A percentile compares a stretch with the other conserved stretches of the same genome.
These are phyloP conservation scores for Thripadectes ignobilis DNA, from an alignment of 2,797 vertebrate genomes.

Conservation along the genomic window DNA sequence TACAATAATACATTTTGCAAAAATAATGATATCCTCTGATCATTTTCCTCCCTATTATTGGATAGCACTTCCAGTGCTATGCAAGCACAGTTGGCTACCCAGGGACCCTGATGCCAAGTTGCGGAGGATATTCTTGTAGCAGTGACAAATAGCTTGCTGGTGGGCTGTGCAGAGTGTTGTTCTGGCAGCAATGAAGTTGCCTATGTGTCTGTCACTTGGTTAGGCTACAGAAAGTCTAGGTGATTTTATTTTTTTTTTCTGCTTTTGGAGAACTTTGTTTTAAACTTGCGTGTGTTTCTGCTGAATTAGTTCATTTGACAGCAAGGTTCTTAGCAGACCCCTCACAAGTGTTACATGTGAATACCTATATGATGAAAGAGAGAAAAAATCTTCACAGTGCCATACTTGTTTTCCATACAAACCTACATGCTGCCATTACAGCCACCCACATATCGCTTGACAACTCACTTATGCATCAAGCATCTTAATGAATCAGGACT, in stretches of 20 bases:
- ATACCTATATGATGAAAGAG: slow-evolving; percentile 73
- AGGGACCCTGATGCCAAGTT: slow-evolving; percentile 76
- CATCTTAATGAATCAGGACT: slow-evolving; percentile 77
- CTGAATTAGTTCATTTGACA: slow-evolving; percentile 65
- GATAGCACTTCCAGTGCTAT: slow-evolving; percentile 54
- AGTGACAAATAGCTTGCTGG: slow-evolving; percentile 78
- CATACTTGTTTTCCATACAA: slow-evolving; percentile 84
- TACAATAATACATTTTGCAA: slow-evolving; percentile 70
- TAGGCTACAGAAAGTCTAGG: slow-evolving; percentile 73
- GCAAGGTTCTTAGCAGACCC: slow-evolving; percentile 60
- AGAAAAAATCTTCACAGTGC: slow-evolving; percentile 78
- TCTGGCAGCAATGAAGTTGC: slow-evolving; percentile 77
- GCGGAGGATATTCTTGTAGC: slow-evolving; percentile 79
- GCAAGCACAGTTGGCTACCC: slow-evolving; percentile 75
- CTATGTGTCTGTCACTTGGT: slow-evolving; percentile 80
- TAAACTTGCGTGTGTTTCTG: slow-evolving; percentile 72
- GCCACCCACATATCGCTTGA: slow-evolving; percentile 79
- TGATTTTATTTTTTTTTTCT: slow-evolving; percentile 54
- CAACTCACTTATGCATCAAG: slow-evolving; percentile 71
- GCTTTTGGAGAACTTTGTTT: slow-evolving; percentile 57
- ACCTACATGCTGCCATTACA: slow-evolving; percentile 81
- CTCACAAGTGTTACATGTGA: slow-evolving; percentile 63
- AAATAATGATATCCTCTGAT: slow-evolving; percentile 64
- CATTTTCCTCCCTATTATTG: slow-evolving; percentile 57
- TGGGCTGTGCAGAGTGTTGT: slow-evolving; percentile 75